Base-by-base conservation (phyloP, 2,113 vertebrate genomes). In the Galbula dea region DNA sequence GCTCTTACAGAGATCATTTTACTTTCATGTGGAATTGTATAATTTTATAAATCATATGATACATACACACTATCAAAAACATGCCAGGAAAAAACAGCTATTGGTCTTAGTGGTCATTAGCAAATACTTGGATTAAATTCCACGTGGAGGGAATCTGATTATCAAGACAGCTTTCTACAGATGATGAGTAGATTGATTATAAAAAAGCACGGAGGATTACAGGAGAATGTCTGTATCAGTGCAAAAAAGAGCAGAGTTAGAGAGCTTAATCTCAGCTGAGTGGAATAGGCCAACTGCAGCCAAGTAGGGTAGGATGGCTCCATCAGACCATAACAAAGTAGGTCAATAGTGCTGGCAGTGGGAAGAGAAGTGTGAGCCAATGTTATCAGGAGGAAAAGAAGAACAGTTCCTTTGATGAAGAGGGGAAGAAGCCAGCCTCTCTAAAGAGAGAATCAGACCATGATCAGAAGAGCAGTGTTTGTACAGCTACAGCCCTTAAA, bases 81-180 rank as follows among this genome's bases (percentile, higher is more conserved):
- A 29, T 29, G 11, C 36, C 77, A 46, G 43, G 27, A 48, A 57
- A 86, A 83, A 58, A n/a, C 81, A 89, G 66, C 29, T n/a, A 69
- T 59, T 34, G 77, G 26, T 54, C 46, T 73, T 72, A 76, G 57
- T 9, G 41, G 54, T 90, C 90, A 90, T 93, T 92, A 88, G 34
- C 74, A 94, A 95, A 95, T 89, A 92, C 65, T 76, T 75, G 77
- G 95, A 92, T 96, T 93, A 93, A 75, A 84, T 72, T 84, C 86
- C 74, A 36, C 58, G 57, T 0, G 6, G 83, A 75, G 5, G 3
- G 72, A 90, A 90, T 90, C 61, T 96, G 88, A 94, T 92, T 96
- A 86, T 90, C 8, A 11, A 78, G 80, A 74, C 80, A 78, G 86
- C 57, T 91, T 78, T 95, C 68, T 59, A 21, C 59, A 86, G 86